phyloP scores from a whole-genome alignment of 1,140 invertebrate species.

The Andrena cerasifolii region DNA sequence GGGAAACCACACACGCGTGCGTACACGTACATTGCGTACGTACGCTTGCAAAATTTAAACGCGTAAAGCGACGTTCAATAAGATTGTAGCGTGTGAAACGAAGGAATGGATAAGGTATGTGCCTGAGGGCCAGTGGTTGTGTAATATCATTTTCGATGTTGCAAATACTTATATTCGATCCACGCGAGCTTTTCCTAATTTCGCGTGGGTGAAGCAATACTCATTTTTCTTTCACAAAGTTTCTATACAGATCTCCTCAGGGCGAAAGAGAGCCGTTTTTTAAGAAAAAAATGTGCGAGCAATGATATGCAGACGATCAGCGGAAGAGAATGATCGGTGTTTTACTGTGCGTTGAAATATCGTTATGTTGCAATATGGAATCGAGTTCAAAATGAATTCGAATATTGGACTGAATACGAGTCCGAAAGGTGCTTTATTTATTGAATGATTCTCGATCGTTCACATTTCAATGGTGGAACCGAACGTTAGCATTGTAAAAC shows the following conservation, averaged over 20 bases:
- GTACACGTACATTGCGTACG: constrained; percentile 27
- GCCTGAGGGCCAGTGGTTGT: too few relatives aligned
- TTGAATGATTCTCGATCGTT: too few relatives aligned
- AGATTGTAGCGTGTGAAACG: constrained; percentile 14
- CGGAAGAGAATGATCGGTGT: background rate
- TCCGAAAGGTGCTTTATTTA: too few relatives aligned
- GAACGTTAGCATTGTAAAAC: too few relatives aligned
- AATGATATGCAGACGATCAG: background rate
- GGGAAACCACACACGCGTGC: background rate
- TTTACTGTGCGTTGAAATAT: background rate
- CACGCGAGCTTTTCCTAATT: too few relatives aligned
- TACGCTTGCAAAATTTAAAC: constrained; percentile 50
- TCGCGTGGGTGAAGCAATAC: too few relatives aligned
- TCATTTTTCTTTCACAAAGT: constrained; percentile 11
- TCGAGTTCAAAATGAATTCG: too few relatives aligned
- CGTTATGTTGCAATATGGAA: background rate
- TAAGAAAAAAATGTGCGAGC: background rate
- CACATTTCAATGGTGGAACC: too few relatives aligned
- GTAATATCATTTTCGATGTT: too few relatives aligned
- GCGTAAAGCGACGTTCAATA: constrained; percentile 28
- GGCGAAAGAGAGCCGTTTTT: background rate
- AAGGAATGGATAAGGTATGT: too few relatives aligned
- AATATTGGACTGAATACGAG: too few relatives aligned
- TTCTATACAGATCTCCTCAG: background rate
- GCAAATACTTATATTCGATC: too few relatives aligned